These are phyloP conservation scores for Lasiurus cinereus DNA, from an alignment of 2,113 vertebrate genomes.

Conservation along the genomic window DNA sequence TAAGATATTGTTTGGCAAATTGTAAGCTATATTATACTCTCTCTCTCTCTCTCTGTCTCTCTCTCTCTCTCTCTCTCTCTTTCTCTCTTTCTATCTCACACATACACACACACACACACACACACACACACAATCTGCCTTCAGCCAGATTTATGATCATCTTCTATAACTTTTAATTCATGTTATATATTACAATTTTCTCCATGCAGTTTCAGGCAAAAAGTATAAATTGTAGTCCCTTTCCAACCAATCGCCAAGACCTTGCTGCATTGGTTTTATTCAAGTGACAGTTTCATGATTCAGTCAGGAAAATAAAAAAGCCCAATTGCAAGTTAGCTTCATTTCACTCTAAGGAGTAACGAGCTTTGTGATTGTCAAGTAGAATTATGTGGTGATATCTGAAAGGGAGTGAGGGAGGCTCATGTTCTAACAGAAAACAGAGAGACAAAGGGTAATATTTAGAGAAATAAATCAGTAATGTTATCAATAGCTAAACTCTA, in stretches of 20 bases:
- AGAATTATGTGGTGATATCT: neutral
- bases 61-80: too few relatives aligned
- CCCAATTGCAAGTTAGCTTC: neutral
- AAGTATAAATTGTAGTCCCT: neutral
- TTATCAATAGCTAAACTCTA: neutral
- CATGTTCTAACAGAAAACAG: neutral
- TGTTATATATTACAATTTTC: neutral
- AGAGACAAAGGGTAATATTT: slow-evolving; percentile 11
- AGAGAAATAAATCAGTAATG: neutral
- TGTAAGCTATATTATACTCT: neutral
- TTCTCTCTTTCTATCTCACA: too few relatives aligned
- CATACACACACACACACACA: too few relatives aligned
- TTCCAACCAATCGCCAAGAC: neutral
- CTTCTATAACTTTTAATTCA: neutral
- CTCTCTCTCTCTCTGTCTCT: too few relatives aligned
- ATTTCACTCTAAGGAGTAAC: neutral
- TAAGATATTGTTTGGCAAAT: neutral
- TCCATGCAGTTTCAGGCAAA: neutral
- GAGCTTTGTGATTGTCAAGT: neutral
- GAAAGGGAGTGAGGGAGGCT: neutral
- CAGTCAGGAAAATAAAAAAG: neutral
- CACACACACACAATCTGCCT: neutral
- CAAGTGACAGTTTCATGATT: neutral
- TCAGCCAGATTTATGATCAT: neutral
- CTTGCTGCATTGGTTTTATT: neutral